phyloP scores from a whole-genome alignment of 2,797 vertebrate species.

The Gobio occitaniae region DNA sequence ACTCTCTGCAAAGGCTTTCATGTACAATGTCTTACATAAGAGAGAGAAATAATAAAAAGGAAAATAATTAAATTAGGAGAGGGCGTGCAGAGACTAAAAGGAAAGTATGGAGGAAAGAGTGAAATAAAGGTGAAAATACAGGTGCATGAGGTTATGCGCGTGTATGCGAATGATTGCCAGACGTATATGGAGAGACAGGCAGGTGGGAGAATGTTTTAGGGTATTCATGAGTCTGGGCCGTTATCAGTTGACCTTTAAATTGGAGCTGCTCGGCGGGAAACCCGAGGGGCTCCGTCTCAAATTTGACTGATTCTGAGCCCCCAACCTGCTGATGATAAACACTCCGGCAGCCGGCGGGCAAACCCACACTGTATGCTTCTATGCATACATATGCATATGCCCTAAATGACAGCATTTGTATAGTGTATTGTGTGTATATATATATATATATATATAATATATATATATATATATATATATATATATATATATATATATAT shows the following conservation, averaged over 20 bases:
- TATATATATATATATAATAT: slow-evolving; percentile 66
- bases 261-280: slow-evolving; percentile 75
- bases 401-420: no score
- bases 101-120: neutral
- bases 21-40: slow-evolving; percentile 48
- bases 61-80: slow-evolving; percentile 16
- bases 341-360: slow-evolving; percentile 74
- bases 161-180: slow-evolving; percentile 25
- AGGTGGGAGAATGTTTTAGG: slow-evolving; percentile 64
- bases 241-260: slow-evolving; percentile 87
- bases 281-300: slow-evolving; percentile 70
- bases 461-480: no score
- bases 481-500: slow-evolving; percentile 25
- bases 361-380: slow-evolving; percentile 58
- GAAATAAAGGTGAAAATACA: slow-evolving; percentile 14
- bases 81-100: slow-evolving; percentile 2
- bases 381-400: slow-evolving; percentile 52
- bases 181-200: slow-evolving; percentile 19
- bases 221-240: slow-evolving; percentile 78
- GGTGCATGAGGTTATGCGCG: slow-evolving; percentile 11
- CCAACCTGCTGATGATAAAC: slow-evolving; percentile 81
- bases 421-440: no score
- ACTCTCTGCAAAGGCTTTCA: slow-evolving; percentile 66
- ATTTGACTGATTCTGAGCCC: slow-evolving; percentile 75
- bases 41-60: slow-evolving; percentile 31